Conservation (phyloP, 2,888 invertebrate genomes). For the Tyria jacobaeae region DNA sequence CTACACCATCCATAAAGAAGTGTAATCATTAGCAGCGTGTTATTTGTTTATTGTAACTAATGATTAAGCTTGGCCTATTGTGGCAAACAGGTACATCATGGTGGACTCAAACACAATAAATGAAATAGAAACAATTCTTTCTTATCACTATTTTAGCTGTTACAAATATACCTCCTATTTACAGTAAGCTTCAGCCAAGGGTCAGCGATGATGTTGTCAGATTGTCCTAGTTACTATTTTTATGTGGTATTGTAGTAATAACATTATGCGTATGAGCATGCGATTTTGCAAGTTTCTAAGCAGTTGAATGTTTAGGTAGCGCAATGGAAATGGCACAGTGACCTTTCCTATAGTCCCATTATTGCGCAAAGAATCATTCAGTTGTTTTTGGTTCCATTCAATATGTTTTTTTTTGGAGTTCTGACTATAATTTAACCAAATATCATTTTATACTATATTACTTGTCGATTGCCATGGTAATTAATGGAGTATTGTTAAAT, state of each 20-base stretch:
- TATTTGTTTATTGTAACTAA: slow-evolving; percentile 4
- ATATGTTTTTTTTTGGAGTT: background rate
- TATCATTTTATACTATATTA: background rate
- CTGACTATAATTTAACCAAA: background rate
- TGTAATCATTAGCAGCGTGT: background rate
- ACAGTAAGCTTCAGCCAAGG: background rate
- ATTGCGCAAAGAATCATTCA: too few relatives aligned
- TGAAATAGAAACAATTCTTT: background rate
- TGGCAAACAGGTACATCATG: background rate
- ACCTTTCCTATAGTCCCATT: background rate
- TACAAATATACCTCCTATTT: background rate
- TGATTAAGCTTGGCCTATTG: too few relatives aligned
- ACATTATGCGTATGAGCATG: too few relatives aligned
- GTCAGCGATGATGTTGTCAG: background rate
- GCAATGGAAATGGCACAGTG: background rate
- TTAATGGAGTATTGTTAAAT: background rate
- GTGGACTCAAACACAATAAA: background rate
- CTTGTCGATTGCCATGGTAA: background rate
- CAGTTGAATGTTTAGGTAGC: background rate
- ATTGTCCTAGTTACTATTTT: background rate
- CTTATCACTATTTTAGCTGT: background rate
- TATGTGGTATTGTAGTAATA: background rate
- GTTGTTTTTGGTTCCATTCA: background rate
- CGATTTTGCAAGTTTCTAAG: background rate
- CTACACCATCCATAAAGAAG: background rate